These are phyloP conservation scores for Lucilia cuprina DNA, from an alignment of 1,140 invertebrate genomes.

Conservation along the genomic window DNA sequence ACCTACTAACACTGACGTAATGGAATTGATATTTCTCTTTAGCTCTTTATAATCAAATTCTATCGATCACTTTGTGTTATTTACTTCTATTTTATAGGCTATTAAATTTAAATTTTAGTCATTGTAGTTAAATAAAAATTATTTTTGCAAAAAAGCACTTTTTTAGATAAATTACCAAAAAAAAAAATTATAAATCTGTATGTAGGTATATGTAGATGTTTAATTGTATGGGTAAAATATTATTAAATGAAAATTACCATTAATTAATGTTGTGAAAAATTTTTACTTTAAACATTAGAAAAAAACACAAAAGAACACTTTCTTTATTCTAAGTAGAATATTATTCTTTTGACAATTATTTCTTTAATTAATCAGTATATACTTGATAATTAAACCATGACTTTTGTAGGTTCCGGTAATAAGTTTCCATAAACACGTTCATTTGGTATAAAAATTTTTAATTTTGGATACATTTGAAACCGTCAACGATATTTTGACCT, in stretches of 20 bases:
- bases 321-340: no score
- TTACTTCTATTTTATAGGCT: not conserved
- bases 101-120: not conserved
- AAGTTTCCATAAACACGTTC: no score
- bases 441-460: no score
- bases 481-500: no score
- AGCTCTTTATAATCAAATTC: not conserved
- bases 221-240: not conserved
- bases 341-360: no score
- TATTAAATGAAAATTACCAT: not conserved
- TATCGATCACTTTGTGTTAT: not conserved
- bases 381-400: no score
- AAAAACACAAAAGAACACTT: no score
- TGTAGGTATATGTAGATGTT: slow-evolving; percentile 13
- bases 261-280: not conserved
- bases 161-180: not conserved
- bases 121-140: not conserved
- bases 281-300: not conserved
- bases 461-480: no score
- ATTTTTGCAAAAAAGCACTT: not conserved
- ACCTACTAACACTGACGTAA: not conserved
- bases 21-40: slow-evolving; percentile 10
- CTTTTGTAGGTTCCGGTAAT: no score
- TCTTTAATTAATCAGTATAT: no score
- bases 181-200: not conserved